Conservation (phyloP, 2,113 vertebrate genomes). For the Camelus dromedarius region DNA sequence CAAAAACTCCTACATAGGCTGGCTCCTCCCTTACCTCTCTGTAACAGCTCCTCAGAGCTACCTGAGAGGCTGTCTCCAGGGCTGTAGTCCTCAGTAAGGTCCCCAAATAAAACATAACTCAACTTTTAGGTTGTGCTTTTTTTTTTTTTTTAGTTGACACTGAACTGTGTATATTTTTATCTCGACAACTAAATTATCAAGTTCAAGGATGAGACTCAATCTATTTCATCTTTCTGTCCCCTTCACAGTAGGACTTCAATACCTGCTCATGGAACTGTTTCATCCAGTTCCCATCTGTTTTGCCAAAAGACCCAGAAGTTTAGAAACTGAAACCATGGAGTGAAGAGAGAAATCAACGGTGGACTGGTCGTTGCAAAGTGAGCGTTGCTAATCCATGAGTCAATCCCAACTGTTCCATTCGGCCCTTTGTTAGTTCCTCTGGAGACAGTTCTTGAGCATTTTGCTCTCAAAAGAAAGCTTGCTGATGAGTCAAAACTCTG, state of each 20-base stretch:
- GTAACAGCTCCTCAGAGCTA: neutral
- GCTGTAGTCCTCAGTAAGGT: neutral
- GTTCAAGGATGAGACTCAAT: neutral
- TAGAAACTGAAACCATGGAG: neutral
- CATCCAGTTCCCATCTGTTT: neutral
- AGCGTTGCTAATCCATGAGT: accelerated
- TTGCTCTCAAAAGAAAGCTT: neutral
- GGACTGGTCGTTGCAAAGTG: neutral
- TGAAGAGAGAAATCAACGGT: neutral
- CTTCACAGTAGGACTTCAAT: neutral
- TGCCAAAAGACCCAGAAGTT: neutral
- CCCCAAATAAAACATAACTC: neutral
- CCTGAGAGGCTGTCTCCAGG: neutral
- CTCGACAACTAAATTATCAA: neutral
- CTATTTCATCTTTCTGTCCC: neutral
- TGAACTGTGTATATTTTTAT: neutral
- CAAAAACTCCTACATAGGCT: neutral
- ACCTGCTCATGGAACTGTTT: neutral
- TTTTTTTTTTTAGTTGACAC: neutral
- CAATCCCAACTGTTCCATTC: neutral
- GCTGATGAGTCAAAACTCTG: neutral
- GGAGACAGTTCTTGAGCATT: neutral
- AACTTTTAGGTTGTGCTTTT: neutral
- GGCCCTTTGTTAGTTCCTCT: neutral
- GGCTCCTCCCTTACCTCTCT: neutral